A percentile compares a stretch with the other conserved stretches of the same genome.
Conservation (phyloP, 2,113 vertebrate genomes). For the Felis catus region F.catus_Fca126_mat1.0 CM031417.1:68964001-68964500, state of each 20-base stretch:
- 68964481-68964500: background rate
- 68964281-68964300: slow-evolving; percentile 23
- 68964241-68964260: background rate
- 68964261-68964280: slow-evolving; percentile 29
- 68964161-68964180: slow-evolving; percentile 60
- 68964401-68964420: background rate
- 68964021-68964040: background rate
- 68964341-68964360: slow-evolving; percentile 54
- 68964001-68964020: background rate
- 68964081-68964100: slow-evolving; percentile 33
- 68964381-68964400: background rate
- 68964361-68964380: slow-evolving; percentile 39
- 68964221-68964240: slow-evolving; percentile 34
- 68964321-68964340: slow-evolving; percentile 62
- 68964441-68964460: slow-evolving; percentile 42
- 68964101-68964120: slow-evolving; percentile 53
- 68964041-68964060: background rate
- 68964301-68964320: slow-evolving; percentile 54
- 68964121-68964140: slow-evolving; percentile 61
- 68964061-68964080: slow-evolving; percentile 13
- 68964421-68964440: slow-evolving; percentile 50
- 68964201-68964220: background rate
- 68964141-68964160: slow-evolving; percentile 50
- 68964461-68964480: background rate
- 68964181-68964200: slow-evolving; percentile 42